Evolutionary conservation across 2,797 vertebrate species (phyloP), one percentile per base, ranked within the genome.

Genomic region (Rhabdophis nuchalis): DNA sequence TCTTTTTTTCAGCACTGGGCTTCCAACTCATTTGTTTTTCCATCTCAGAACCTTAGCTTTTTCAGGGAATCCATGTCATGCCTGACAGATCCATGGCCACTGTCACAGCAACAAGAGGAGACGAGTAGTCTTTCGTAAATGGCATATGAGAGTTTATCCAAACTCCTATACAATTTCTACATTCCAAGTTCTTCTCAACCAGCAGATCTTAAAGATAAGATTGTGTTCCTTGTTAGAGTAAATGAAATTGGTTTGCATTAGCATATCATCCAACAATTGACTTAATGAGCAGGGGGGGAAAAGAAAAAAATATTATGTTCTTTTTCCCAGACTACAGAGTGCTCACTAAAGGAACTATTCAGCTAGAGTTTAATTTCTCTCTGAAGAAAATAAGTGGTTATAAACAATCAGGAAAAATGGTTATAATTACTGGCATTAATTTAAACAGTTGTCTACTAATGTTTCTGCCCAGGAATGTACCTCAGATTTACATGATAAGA

Each of bases 361-460:
- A 94, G 91, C 89, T 58, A 90, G 95, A 95, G 93, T 96, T 95
- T 95, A 96, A 96, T 93, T 90, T 93, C 93, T 82, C 87, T 95
- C 88, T 94, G 93, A 89, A 93, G 41, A 52, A 96, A 89, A 93
- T 89, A 96, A 93, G 86, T 94, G 89, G 90, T 93, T 90, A 95
- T 94, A 94, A 96, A 91, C 95, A 94, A 92, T 68, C 93, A 87
- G 90, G 9, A 52, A 32, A 96, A 95, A 64, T 64, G 91, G 16
- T 52, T 68, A 94, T 94, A 94, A 95, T 96, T 96, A 93, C 92
- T 92, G 93, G 27, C 1, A n/a, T 92, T 93, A 95, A 93, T 53
- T 64, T 89, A 95, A 95, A 93, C 77, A 54, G 36, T 94, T n/a
- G 25, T 6, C 41, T 82, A 77, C 87, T 36, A 60, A 94, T 93